Base-by-base conservation (phyloP, 2,113 vertebrate genomes). In the Rana temporaria region DNA sequence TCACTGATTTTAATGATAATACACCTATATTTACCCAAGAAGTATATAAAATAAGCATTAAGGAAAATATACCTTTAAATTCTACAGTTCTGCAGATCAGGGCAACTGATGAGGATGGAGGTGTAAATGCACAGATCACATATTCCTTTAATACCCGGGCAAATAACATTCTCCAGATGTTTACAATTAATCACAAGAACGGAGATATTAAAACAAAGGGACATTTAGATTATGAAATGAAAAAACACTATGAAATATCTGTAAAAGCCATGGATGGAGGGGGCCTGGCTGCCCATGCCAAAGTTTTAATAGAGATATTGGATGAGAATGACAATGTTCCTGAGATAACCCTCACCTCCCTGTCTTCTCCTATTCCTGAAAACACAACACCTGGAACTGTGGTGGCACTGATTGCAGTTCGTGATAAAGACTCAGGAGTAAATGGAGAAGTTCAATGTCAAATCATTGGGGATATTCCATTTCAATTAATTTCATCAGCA, bases 271-370 rank as follows among this genome's bases (percentile, higher is more conserved):
- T 67, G 0, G 26, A 30, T 30, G 26, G 26, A 30, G 26, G 26
- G 3, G 26, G 26, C 1, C 26, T 30, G 26, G 26, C 26, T 30
- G 26, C 26, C 26, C 26, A 30, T 30, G 26, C 26, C 26, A 30
- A 30, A 30, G 26, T 30, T 30, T 30, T 30, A 30, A 30, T 30
- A 30, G 26, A 30, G 26, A 30, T 30, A 30, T 30, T 30, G 26
- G 26, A 30, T 22, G 12, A 86, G 0, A 95, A 95, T 62, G 94
- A 95, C 8, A 94, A 95, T 4, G 24, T 63, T 0, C 94, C 94
- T 0, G 38, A 85, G 1, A 87, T 94, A 52, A 73, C 82, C 0
- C 0, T 91, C 1, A 91, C 91, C 0, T 85, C 91, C 1, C 9
- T 92, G 1, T 87, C 32, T 1, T 89, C 67, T 16, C 84, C 84